These are phyloP conservation scores for Synanthedon vespiformis DNA, from an alignment of 2,888 invertebrate species.

Conservation along the genomic window DNA sequence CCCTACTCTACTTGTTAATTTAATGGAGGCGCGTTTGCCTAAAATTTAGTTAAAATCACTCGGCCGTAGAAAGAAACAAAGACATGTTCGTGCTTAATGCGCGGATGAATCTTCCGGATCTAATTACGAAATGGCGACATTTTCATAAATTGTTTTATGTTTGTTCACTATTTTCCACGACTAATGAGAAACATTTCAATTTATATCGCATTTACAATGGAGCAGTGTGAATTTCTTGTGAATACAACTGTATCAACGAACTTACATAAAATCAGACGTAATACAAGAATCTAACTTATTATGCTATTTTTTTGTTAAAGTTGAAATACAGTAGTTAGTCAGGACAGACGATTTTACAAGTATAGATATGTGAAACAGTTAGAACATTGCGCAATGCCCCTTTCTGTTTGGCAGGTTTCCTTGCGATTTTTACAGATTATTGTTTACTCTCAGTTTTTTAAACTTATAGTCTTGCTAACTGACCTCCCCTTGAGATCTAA, in stretches of 20 bases:
- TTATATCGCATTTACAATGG: conserved; percentile 8
- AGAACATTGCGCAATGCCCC: too few relatives aligned
- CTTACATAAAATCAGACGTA: too few relatives aligned
- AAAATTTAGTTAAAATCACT: neutral
- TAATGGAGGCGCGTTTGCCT: neutral
- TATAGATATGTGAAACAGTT: too few relatives aligned
- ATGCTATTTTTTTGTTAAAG: too few relatives aligned
- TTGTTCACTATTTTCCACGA: conserved; percentile 4
- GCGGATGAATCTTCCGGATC: conserved; percentile 53
- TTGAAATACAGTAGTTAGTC: too few relatives aligned
- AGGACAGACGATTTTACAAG: too few relatives aligned
- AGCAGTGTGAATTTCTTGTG: neutral
- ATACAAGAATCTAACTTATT: too few relatives aligned
- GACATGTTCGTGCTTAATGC: conserved; percentile 33
- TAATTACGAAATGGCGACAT: conserved; percentile 47
- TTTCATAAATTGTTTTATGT: conserved; percentile 13
- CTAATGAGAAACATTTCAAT: conserved; percentile 17
- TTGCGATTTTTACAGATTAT: too few relatives aligned
- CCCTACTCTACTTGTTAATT: neutral
- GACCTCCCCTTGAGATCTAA: too few relatives aligned
- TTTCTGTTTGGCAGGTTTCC: too few relatives aligned
- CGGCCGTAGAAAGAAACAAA: conserved; percentile 25
- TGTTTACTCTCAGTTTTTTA: too few relatives aligned
- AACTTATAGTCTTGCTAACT: too few relatives aligned
- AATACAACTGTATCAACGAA: neutral